Evolutionary conservation across 2,113 vertebrate genomes (phyloP), one percentile per base, ranked within the genome.

Genomic region (Rhinoderma darwinii): DNA sequence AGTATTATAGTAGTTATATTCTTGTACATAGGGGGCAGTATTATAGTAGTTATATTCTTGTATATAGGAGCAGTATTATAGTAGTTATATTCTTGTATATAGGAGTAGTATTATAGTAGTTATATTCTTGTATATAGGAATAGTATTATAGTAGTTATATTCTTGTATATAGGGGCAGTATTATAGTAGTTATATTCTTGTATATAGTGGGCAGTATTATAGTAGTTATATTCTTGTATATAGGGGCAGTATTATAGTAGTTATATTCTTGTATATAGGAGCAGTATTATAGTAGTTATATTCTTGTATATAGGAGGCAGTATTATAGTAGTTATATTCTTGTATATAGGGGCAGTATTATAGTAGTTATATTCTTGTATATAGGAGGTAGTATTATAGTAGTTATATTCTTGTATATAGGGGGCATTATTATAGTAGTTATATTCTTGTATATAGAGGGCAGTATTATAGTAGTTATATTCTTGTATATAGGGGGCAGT

Each of bases 81-180:
- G n/a, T n/a, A n/a, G n/a, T n/a, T n/a, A n/a, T n/a, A n/a, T n/a
- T n/a, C n/a, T n/a, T n/a, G n/a, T n/a, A n/a, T n/a, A n/a, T n/a
- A n/a, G n/a, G n/a, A n/a, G n/a, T n/a, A n/a, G n/a, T n/a, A n/a
- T n/a, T n/a, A n/a, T n/a, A n/a, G n/a, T n/a, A n/a, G n/a, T n/a
- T n/a, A n/a, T n/a, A n/a, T n/a, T n/a, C n/a, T n/a, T n/a, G n/a
- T n/a, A n/a, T n/a, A n/a, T n/a, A n/a, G n/a, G n/a, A n/a, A n/a
- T n/a, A n/a, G 54, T 56, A 56, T 56, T 56, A 56, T 56, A 56
- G 54, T 56, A 56, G 54, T 56, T 56, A 56, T 56, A 56, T 56
- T 56, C 54, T 25, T 56, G 54, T 56, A 56, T 10, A 56, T 56
- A 56, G 20, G 3, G 15, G 54, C 22, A 56, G 54, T 56, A 56